These are phyloP conservation scores for Drosophila neutralis DNA, from an alignment of 2,888 invertebrate species.

Conservation along the genomic window DNA sequence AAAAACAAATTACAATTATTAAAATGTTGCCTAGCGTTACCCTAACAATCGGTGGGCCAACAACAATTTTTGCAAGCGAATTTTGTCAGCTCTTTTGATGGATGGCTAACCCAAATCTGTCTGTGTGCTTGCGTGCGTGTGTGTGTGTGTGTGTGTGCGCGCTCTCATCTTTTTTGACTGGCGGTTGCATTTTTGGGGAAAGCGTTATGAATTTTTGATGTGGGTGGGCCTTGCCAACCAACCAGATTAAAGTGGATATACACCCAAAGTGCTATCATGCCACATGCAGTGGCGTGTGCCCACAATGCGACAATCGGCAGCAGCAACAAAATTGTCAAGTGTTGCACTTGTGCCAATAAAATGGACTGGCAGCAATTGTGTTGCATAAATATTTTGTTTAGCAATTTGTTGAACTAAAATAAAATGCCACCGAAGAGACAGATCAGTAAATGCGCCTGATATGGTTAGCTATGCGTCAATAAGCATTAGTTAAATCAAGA, in stretches of 20 bases:
- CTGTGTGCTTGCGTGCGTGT: not conserved
- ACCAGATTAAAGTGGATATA: conserved; percentile 72
- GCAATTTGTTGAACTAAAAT: not conserved
- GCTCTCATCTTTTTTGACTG: conserved; percentile 8
- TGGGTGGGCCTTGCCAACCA: conserved; percentile 44
- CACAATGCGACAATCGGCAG: conserved; percentile 21
- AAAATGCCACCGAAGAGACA: not conserved
- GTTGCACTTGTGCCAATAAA: conserved; percentile 19
- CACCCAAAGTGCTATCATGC: conserved; percentile 12
- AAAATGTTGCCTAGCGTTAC: conserved; percentile 62
- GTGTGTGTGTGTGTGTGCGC: conserved; percentile 10
- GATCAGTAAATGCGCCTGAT: not conserved
- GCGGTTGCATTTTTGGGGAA: conserved; percentile 59
- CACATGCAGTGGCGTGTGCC: conserved; percentile 5
- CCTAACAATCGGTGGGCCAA: conserved; percentile 39
- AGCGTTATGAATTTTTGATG: conserved; percentile 73
- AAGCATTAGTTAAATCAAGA: not conserved
- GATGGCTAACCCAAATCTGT: conserved; percentile 56
- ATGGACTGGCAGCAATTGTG: not conserved
- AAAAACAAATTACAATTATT: conserved; percentile 74
- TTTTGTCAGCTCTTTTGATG: conserved; percentile 60
- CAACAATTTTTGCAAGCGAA: conserved; percentile 24
- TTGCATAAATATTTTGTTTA: conserved; percentile 12
- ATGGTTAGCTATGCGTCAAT: not conserved
- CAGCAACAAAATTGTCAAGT: conserved; percentile 1